Evolutionary conservation across 2,888 invertebrate genomes (phyloP), one percentile per base, ranked within the genome.

Genomic region (Rhyacophila evoluta): DNA sequence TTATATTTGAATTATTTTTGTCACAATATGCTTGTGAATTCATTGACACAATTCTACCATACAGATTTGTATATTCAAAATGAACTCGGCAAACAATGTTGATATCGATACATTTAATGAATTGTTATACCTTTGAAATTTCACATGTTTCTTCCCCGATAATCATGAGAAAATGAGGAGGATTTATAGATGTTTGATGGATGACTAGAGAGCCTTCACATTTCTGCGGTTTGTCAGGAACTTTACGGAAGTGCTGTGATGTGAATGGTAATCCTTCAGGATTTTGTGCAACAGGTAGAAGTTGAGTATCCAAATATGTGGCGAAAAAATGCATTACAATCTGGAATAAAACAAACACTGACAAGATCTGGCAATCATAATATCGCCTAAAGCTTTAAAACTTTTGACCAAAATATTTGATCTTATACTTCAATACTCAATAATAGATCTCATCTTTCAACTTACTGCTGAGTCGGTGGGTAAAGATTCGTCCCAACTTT

Each of bases 401-500:
- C n/a, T n/a, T n/a, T n/a, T n/a, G n/a, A n/a, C n/a, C n/a, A n/a
- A n/a, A n/a, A n/a, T n/a, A n/a, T n/a, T n/a, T n/a, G n/a, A n/a
- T n/a, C n/a, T n/a, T n/a, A n/a, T n/a, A n/a, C n/a, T n/a, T n/a
- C n/a, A n/a, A n/a, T n/a, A n/a, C n/a, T n/a, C n/a, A n/a, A n/a
- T n/a, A n/a, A n/a, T n/a, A n/a, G n/a, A n/a, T n/a, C n/a, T n/a
- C n/a, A n/a, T n/a, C n/a, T n/a, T n/a, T 33, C 2, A 55, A 55
- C 86, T 87, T 87, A 97, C 94, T 84, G 94, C 94, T 28, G 96
- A 93, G 89, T 98, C 98, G n/a, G 95, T 94, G 11, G 97, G 97
- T 83, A 95, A 89, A 84, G 93, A 92, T 80, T 94, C 93, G 83
- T 94, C 94, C 97, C 97, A 97, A 71, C 92, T 92, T 84, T 94